Base-by-base conservation (phyloP, 2,888 invertebrate genomes). In the Metallyticus violacea region DNA sequence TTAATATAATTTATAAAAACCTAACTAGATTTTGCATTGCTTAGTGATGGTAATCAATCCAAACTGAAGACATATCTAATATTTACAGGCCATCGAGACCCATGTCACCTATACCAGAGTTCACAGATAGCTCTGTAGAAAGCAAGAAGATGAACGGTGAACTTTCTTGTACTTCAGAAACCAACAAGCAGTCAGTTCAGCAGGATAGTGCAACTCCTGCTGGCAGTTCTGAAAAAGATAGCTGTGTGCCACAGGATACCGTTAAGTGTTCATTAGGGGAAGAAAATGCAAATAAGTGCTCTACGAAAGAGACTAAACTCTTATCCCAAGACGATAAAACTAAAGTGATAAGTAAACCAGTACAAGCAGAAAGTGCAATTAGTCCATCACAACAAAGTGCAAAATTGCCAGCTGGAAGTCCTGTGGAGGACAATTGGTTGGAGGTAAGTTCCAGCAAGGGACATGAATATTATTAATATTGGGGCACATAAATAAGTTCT, bases 41-140 rank as follows among this genome's bases (percentile, higher is more conserved):
- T n/a, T n/a, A n/a, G n/a, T n/a, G n/a, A n/a, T n/a, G n/a, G n/a
- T n/a, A n/a, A n/a, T n/a, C n/a, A n/a, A n/a, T n/a, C 9, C 9
- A 7, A 40, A 15, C 40, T 40, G 7, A 15, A 7, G 30, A 30
- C 1, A 62, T 62, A 77, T 29, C 3, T 62, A 62, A 62, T 62
- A 62, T 62, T 85, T 87, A 3, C 89, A 95, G 95, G 89, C 94
- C 95, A 77, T 95, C 95, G 0, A 93, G 95, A 88, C 95, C 95
- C 0, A 94, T 96, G 93, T 96, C 96, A 22, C 95, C 96, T 0
- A 95, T 95, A 92, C 96, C 95, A 0, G 93, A 94, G 88, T 95
- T 94, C 88, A 94, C 93, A 89, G 90, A 92, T 88, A 88, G 90
- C 80, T 92, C 92, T 81, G 91, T 26, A 26, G 82, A 62, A 76